Evolutionary conservation across 2,113 vertebrate species (phyloP).

Genomic region (Thryonomys swinderianus): DNA sequence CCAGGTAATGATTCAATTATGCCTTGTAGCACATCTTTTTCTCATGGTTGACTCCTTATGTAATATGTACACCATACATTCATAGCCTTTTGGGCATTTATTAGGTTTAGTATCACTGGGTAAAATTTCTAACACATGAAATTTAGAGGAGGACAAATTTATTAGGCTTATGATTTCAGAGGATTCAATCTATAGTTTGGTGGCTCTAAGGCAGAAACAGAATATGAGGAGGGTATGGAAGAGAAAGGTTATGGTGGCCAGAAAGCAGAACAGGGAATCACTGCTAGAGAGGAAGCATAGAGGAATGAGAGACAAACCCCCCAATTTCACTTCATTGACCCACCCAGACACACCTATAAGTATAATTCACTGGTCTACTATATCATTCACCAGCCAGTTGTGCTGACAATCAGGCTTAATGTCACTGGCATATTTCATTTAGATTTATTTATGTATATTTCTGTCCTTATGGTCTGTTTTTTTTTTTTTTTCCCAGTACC

Average conservation of each 20-base stretch:
- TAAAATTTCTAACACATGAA: not conserved
- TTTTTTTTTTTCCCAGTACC: too few relatives aligned
- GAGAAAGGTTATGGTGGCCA: not conserved
- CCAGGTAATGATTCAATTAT: not conserved
- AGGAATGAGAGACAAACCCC: not conserved
- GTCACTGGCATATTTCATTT: not conserved
- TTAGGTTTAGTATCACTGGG: not conserved
- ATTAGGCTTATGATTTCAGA: not conserved
- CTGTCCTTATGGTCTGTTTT: too few relatives aligned
- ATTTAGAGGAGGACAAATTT: not conserved
- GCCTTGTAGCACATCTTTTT: not conserved
- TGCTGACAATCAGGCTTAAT: not conserved
- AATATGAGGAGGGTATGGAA: not conserved
- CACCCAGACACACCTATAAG: not conserved
- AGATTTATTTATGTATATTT: not conserved
- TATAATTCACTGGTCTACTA: not conserved
- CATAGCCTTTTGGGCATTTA: not conserved
- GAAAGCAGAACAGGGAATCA: not conserved
- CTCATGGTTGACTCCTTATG: not conserved
- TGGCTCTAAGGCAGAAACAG: not conserved
- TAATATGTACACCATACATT: not conserved
- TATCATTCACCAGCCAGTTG: not conserved
- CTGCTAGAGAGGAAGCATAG: not conserved
- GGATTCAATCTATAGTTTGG: not conserved
- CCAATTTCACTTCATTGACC: too few relatives aligned